These are phyloP conservation scores for Protonibea diacanthus DNA, from an alignment of 2,797 vertebrate species.

Conservation along the genomic window DNA sequence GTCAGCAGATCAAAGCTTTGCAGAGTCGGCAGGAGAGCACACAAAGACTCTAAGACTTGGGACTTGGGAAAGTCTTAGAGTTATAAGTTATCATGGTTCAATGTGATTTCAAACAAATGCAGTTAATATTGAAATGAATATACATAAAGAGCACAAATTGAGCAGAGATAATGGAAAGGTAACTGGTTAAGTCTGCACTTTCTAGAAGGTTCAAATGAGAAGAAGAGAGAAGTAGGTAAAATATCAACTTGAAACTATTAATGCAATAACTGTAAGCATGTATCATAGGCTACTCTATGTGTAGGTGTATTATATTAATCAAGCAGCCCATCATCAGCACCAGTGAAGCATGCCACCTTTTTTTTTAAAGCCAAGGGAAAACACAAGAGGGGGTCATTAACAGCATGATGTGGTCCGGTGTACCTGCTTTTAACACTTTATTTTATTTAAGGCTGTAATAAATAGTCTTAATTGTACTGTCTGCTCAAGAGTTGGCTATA, in stretches of 20 bases:
- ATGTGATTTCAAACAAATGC: too few species aligned
- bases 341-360: not conserved
- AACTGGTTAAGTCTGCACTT: too few species aligned
- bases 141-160: too few species aligned
- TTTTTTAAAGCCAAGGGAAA: slow-evolving; percentile 22
- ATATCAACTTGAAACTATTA: not conserved
- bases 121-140: too few species aligned
- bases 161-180: not conserved
- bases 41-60: too few species aligned
- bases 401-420: not conserved
- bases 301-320: not conserved
- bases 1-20: too few species aligned
- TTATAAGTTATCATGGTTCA: too few species aligned
- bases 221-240: not conserved
- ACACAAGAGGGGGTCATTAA: slow-evolving; percentile 33
- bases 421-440: slow-evolving; percentile 7
- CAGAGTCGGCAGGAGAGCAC: too few species aligned
- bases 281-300: not conserved
- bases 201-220: not conserved
- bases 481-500: slow-evolving; percentile 10
- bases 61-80: too few species aligned
- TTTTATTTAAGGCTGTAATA: slow-evolving; percentile 24
- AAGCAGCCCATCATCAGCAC: slow-evolving; percentile 8
- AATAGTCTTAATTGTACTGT: slow-evolving; percentile 36
- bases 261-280: not conserved